Evolutionary conservation across 2,888 invertebrate genomes (phyloP).

Genomic region (Lasioglossum vierecki): DNA sequence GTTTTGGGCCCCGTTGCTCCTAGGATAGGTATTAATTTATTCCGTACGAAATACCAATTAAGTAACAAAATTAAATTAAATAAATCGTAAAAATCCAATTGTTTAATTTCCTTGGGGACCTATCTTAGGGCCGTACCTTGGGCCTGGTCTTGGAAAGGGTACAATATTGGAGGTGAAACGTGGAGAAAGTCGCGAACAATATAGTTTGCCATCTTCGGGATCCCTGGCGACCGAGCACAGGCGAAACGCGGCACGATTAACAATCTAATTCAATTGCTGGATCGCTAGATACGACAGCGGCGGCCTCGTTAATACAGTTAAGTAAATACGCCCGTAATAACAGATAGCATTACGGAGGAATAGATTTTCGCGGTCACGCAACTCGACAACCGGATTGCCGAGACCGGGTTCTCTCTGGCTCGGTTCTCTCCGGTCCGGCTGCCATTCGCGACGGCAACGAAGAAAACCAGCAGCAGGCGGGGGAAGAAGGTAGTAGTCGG

Average conservation of each 20-base stretch:
- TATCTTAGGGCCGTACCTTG: no score
- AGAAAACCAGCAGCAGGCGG: not conserved
- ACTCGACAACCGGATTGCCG: conserved; percentile 32
- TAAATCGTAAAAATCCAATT: no score
- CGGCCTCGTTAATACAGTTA: conserved; percentile 40
- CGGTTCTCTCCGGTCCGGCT: not conserved
- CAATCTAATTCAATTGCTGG: conserved; percentile 41
- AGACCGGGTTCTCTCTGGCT: not conserved
- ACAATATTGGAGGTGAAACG: no score
- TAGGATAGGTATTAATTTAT: no score
- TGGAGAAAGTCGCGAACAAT: not conserved
- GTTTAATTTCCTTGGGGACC: no score
- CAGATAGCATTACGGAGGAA: conserved; percentile 41
- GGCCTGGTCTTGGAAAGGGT: no score
- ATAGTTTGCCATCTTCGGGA: not conserved
- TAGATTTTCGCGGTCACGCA: conserved; percentile 50
- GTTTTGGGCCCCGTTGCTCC: no score
- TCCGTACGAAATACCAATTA: no score
- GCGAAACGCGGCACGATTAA: conserved; percentile 6
- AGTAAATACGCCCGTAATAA: conserved; percentile 49
- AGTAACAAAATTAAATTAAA: no score
- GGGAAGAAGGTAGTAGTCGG: not conserved
- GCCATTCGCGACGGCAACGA: not conserved
- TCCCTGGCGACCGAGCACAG: not conserved
- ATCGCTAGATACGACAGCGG: conserved; percentile 10